phyloP scores from a whole-genome alignment of 2,113 vertebrate genomes.

The Protobothrops mucrosquamatus region DNA sequence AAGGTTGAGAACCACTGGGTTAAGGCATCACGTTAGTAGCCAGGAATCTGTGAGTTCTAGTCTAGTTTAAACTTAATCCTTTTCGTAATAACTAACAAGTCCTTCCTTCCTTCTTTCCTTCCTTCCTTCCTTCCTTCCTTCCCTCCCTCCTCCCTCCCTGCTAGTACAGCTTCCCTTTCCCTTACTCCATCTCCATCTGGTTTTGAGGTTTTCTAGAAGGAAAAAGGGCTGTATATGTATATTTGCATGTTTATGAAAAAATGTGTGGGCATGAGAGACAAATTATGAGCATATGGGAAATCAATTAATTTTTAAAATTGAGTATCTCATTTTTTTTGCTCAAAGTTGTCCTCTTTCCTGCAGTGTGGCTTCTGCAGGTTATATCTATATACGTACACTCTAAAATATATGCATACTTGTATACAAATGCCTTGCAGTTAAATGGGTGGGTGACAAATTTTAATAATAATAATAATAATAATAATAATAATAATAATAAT shows the following conservation, averaged over 20 bases:
- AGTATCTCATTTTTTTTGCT: background rate
- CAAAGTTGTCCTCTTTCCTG: background rate
- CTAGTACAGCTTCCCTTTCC: background rate
- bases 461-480: background rate
- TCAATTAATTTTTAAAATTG: background rate
- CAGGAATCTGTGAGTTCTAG: background rate
- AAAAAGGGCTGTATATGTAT: background rate
- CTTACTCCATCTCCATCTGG: background rate
- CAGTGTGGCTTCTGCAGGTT: background rate
- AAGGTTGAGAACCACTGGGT: no score
- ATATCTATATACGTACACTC: background rate
- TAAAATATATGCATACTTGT: background rate
- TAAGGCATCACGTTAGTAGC: background rate
- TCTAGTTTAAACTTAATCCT: background rate
- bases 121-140: no score
- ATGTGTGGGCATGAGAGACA: background rate
- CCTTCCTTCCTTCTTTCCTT: no score
- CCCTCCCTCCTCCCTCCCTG: background rate
- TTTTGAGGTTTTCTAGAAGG: background rate
- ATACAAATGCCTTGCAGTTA: background rate
- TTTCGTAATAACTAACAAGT: background rate
- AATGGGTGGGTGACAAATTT: background rate
- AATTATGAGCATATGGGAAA: background rate
- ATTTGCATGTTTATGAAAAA: background rate
- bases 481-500: background rate